Conservation (phyloP, 2,888 invertebrate genomes). For the Amphipoea lucens region DNA sequence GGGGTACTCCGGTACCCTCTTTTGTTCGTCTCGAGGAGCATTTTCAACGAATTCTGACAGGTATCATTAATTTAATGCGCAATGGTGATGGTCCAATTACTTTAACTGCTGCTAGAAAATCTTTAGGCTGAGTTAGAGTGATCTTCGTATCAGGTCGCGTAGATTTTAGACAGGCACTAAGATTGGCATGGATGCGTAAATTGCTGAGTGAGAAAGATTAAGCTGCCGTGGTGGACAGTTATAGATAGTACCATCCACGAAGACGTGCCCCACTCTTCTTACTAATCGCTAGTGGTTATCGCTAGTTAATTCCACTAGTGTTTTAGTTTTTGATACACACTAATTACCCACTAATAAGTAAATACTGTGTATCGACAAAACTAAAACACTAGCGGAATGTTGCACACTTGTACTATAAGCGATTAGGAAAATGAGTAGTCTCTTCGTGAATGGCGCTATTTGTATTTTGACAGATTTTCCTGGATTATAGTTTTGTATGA, state of each 20-base stretch:
- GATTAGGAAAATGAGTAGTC: no score
- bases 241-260: no score
- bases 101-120: constrained; percentile 67
- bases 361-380: no score
- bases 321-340: no score
- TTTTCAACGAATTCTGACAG: constrained; percentile 80
- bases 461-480: not conserved
- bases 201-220: constrained; percentile 44
- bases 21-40: constrained; percentile 74
- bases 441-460: no score
- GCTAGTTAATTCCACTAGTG: no score
- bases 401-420: no score
- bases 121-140: constrained; percentile 55
- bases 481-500: not conserved
- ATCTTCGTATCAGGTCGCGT: constrained; percentile 49
- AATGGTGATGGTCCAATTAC: constrained; percentile 73
- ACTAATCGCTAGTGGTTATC: no score
- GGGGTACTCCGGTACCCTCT: constrained; percentile 66
- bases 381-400: no score
- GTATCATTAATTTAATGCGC: constrained; percentile 81
- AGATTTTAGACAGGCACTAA: constrained; percentile 33
- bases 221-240: constrained; percentile 4
- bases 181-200: constrained; percentile 23
- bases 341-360: no score
- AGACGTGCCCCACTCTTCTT: no score